A percentile compares a stretch with the other conserved stretches of the same genome.
These are phyloP conservation scores for Colossoma macropomum DNA, from an alignment of 2,113 vertebrate genomes.

Conservation along the genomic window DNA sequence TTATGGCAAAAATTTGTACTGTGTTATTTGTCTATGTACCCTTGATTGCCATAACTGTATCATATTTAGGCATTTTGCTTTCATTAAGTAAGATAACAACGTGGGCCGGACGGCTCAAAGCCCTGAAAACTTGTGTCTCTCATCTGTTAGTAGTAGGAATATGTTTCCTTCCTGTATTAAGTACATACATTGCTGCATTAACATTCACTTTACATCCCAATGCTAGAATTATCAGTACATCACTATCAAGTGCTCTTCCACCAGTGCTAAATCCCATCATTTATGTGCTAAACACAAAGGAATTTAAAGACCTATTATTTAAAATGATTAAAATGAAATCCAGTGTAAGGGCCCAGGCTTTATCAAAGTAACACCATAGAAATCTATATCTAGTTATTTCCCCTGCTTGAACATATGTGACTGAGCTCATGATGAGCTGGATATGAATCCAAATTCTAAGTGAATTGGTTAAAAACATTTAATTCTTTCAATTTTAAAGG, in stretches of 20 bases:
- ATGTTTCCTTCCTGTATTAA: conserved; percentile 55
- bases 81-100: conserved; percentile 53
- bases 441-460: no score
- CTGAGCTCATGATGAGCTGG: no score
- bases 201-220: conserved; percentile 24
- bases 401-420: no score
- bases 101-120: conserved; percentile 56
- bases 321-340: conserved; percentile 38
- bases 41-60: conserved; percentile 42
- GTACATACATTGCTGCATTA: not conserved
- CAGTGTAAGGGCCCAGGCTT: not conserved
- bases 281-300: conserved; percentile 49
- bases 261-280: conserved; percentile 56
- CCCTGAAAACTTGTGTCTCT: conserved; percentile 66
- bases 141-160: conserved; percentile 64
- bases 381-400: no score
- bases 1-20: not conserved
- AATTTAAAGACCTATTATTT: conserved; percentile 38
- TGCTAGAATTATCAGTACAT: conserved; percentile 43
- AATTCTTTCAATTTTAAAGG: no score
- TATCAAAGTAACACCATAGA: not conserved
- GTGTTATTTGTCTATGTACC: conserved; percentile 47
- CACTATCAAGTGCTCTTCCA: conserved; percentile 39
- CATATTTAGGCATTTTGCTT: conserved; percentile 14
- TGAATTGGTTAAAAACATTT: no score